Evolutionary conservation across 2,113 vertebrate genomes (phyloP).

Genomic region (Lonchura striata): DNA sequence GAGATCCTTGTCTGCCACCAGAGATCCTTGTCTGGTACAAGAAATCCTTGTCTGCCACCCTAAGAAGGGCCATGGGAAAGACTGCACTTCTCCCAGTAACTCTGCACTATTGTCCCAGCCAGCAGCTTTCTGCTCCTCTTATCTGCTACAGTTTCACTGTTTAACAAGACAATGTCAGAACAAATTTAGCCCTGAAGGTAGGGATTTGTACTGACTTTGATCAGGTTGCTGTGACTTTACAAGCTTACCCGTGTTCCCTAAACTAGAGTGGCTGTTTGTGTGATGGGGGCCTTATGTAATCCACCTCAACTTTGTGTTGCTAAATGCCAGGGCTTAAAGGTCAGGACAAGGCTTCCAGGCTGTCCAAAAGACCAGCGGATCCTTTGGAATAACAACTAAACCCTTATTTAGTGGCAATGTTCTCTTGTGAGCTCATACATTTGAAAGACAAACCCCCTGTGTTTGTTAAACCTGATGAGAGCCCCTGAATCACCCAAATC

Average conservation of each 20-base stretch:
- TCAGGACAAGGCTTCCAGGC: background rate
- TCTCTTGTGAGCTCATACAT: background rate
- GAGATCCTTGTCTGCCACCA: background rate
- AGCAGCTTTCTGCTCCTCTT: slow-evolving; percentile 48
- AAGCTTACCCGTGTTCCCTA: slow-evolving; percentile 10
- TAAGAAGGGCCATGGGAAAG: slow-evolving; percentile 42
- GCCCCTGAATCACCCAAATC: background rate
- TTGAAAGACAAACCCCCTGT: background rate
- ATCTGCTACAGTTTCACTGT: slow-evolving; percentile 40
- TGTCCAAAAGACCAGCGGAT: background rate
- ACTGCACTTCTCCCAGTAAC: background rate
- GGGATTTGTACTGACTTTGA: slow-evolving; percentile 34
- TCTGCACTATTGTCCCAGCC: slow-evolving; percentile 22
- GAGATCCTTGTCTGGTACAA: background rate
- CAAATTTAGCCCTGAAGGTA: slow-evolving; percentile 41
- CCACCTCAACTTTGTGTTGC: background rate
- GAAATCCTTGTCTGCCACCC: background rate
- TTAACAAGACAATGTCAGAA: slow-evolving; percentile 49
- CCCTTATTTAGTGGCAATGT: background rate
- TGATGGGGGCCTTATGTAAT: background rate
- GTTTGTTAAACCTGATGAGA: slow-evolving; percentile 3
- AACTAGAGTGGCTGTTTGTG: background rate
- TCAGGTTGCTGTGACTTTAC: slow-evolving; percentile 51
- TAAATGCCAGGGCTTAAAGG: slow-evolving; percentile 3
- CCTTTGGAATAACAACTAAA: background rate